Evolutionary conservation across 1,140 invertebrate species (phyloP).

Genomic region (Cherax quadricarinatus): DNA sequence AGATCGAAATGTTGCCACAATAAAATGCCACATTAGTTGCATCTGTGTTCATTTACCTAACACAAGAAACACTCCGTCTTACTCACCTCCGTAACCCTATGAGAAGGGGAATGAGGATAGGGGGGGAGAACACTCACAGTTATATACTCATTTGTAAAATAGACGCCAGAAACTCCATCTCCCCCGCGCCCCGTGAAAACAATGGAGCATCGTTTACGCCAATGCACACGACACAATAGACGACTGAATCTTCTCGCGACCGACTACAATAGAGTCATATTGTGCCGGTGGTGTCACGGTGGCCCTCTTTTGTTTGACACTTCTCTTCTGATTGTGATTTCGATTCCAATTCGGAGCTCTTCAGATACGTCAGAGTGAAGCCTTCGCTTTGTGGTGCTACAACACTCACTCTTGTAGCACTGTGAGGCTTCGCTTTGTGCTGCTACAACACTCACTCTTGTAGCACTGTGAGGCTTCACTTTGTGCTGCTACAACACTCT

Average conservation of each 20-base stretch:
- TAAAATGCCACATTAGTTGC: no score
- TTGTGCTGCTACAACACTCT: no score
- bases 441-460: no score
- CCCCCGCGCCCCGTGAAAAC: conserved; percentile 44
- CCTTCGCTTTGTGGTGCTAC: background rate
- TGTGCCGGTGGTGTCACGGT: conserved; percentile 62
- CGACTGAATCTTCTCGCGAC: conserved; percentile 49
- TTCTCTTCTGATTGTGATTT: conserved; percentile 67
- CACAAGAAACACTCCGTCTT: background rate
- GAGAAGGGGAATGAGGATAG: background rate
- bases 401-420: background rate
- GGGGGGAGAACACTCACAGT: background rate
- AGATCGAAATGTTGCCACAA: no score
- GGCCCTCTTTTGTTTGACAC: conserved; percentile 63
- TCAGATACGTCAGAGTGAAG: background rate
- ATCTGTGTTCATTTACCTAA: no score
- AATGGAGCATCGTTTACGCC: conserved; percentile 69
- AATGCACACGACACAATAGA: conserved; percentile 65
- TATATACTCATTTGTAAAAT: conserved; percentile 25
- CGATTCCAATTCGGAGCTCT: conserved; percentile 60
- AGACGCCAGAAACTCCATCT: conserved; percentile 34
- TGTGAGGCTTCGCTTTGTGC: no score
- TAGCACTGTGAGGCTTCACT: no score
- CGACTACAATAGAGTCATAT: conserved; percentile 62
- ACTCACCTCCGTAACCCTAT: background rate